phyloP scores from a whole-genome alignment of 2,113 vertebrate genomes.

The Isichthys henryi region DNA sequence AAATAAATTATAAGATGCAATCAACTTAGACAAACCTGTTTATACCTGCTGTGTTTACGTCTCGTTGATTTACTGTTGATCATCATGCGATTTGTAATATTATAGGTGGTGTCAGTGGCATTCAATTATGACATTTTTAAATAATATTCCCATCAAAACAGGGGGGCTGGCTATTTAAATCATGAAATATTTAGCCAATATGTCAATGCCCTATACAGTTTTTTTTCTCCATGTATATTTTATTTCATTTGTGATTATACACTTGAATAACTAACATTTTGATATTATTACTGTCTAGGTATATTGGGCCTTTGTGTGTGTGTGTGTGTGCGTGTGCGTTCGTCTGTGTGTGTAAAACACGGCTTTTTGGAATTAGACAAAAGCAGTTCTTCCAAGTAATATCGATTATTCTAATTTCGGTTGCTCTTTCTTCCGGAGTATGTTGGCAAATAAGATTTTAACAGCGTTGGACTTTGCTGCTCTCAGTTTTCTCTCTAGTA shows the following conservation, averaged over 20 bases:
- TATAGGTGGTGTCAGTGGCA: not conserved
- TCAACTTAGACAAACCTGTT: not conserved
- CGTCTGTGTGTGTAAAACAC: not conserved
- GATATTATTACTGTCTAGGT: not conserved
- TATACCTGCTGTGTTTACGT: not conserved
- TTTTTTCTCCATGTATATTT: not conserved
- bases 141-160: not conserved
- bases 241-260: not conserved
- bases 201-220: not conserved
- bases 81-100: not conserved
- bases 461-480: not conserved
- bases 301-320: not conserved
- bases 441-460: not conserved
- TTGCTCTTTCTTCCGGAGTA: not conserved
- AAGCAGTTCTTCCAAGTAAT: constrained; percentile 5
- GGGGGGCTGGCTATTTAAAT: not conserved
- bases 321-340: not conserved
- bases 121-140: not conserved
- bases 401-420: constrained; percentile 27
- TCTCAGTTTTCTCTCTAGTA: not conserved
- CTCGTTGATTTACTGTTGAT: not conserved
- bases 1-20: not conserved
- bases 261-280: not conserved
- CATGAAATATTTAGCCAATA: not conserved
- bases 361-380: not conserved